phyloP scores from a whole-genome alignment of 2,113 vertebrate genomes.

The Austrofundulus limnaeus region DNA sequence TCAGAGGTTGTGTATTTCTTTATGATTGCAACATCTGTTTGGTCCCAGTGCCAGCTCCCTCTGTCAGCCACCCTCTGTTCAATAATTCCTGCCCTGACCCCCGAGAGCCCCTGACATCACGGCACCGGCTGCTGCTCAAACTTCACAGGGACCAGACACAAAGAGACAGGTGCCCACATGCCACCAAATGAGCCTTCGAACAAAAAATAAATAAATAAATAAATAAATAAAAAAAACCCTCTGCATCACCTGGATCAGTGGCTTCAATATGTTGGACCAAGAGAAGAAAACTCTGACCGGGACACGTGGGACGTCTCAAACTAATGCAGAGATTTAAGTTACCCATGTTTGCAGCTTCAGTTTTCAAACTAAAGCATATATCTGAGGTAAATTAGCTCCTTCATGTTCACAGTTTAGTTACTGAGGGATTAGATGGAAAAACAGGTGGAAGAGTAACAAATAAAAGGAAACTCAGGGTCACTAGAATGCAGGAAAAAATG shows the following conservation, averaged over 20 bases:
- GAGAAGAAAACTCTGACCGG: background rate
- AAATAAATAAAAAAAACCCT: no score
- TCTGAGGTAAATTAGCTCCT: no score
- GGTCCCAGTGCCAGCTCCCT: slow-evolving; percentile 72
- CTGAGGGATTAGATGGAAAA: no score
- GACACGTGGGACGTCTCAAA: no score
- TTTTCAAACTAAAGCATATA: no score
- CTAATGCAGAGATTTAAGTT: no score
- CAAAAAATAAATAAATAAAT: no score
- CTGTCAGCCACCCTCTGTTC: slow-evolving; percentile 77
- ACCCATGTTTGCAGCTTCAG: no score
- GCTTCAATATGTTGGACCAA: slow-evolving; percentile 7
- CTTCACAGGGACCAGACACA: slow-evolving; percentile 64
- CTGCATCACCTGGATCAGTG: slow-evolving; percentile 13
- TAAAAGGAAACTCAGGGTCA: no score
- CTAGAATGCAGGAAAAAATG: no score
- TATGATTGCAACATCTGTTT: slow-evolving; percentile 82
- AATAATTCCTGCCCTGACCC: slow-evolving; percentile 77
- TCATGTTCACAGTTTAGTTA: no score
- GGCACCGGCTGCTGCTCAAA: slow-evolving; percentile 62
- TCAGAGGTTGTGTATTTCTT: slow-evolving; percentile 78
- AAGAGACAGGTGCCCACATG: slow-evolving; percentile 56
- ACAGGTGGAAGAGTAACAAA: no score
- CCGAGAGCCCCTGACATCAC: slow-evolving; percentile 68
- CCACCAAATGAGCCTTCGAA: slow-evolving; percentile 33